phyloP scores from a whole-genome alignment of 1,140 invertebrate genomes.

The Drosophila funebris region DNA sequence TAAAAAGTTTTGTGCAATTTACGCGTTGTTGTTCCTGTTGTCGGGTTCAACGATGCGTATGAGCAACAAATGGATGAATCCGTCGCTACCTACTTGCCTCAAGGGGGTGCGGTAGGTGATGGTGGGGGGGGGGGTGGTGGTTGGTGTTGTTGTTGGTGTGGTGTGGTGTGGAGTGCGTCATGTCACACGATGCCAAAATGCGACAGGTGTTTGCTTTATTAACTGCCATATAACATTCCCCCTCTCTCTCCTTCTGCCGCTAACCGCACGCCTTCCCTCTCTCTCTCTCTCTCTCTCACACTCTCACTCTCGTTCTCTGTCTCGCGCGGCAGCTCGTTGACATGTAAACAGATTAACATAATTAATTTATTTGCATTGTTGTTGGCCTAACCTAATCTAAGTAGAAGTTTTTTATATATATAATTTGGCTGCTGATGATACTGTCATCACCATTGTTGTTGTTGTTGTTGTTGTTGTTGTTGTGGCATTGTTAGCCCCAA shows the following conservation, averaged over 20 bases:
- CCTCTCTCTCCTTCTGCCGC: neutral
- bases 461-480: neutral
- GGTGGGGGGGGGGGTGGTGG: neutral
- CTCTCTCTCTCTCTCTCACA: neutral
- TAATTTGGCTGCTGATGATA: constrained; percentile 29
- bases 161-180: neutral
- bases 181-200: constrained; percentile 22
- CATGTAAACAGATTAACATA: constrained; percentile 81
- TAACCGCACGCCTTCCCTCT: constrained; percentile 2
- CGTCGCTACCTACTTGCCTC: neutral
- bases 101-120: too few species aligned
- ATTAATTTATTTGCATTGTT: constrained; percentile 73
- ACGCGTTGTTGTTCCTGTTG: constrained; percentile 38
- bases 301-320: neutral
- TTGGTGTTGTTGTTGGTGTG: neutral
- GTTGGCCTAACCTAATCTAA: constrained; percentile 34
- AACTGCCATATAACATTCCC: constrained; percentile 35
- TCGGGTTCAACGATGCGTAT: constrained; percentile 51
- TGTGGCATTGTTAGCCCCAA: constrained; percentile 36
- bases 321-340: constrained; percentile 36
- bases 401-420: constrained; percentile 12
- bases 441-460: constrained; percentile 13
- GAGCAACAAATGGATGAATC: constrained; percentile 26
- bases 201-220: constrained; percentile 80
- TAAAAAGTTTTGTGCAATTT: constrained; percentile 50